A percentile compares a stretch with the other conserved stretches of the same genome.
Evolutionary conservation across 2,797 vertebrate species (phyloP).

Genomic region (Galago senegalensis): DNA sequence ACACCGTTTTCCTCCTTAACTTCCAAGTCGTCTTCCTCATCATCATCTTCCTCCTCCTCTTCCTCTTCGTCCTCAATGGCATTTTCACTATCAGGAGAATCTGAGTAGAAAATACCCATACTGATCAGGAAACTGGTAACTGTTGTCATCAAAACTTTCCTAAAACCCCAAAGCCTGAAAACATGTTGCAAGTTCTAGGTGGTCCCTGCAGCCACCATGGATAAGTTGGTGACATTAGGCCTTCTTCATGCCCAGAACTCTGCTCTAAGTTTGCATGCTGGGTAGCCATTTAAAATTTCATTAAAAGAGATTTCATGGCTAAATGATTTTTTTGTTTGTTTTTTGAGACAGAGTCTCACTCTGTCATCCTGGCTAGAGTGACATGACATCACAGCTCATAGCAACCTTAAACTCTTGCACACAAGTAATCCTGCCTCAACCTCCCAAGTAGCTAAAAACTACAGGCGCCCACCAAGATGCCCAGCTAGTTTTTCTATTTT

Average conservation of each 20-base stretch:
- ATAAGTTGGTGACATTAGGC: background rate
- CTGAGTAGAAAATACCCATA: conserved; percentile 64
- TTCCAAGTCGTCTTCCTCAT: conserved; percentile 91
- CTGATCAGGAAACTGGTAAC: background rate
- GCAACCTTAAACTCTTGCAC: too few relatives aligned
- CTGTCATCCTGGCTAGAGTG: too few relatives aligned
- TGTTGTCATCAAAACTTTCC: background rate
- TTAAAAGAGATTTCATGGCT: background rate
- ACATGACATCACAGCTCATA: too few relatives aligned
- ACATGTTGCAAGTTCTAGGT: rapidly evolving
- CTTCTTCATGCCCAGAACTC: background rate
- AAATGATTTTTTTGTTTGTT: background rate
- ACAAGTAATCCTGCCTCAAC: too few relatives aligned
- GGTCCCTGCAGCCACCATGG: too few relatives aligned
- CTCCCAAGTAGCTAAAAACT: too few relatives aligned
- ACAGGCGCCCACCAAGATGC: too few relatives aligned
- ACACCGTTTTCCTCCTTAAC: conserved; percentile 98
- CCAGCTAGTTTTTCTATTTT: too few relatives aligned
- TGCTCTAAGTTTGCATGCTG: background rate
- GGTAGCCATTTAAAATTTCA: background rate
- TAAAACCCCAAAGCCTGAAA: background rate
- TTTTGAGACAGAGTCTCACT: too few relatives aligned
- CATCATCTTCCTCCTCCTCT: conserved; percentile 87
- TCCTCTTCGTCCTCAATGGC: conserved; percentile 85
- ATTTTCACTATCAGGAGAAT: conserved; percentile 84